A percentile compares a stretch with the other conserved stretches of the same genome.
These are phyloP conservation scores for Oreochromis grahami DNA, from an alignment of 2,797 vertebrate genomes.

Conservation along the genomic window DNA sequence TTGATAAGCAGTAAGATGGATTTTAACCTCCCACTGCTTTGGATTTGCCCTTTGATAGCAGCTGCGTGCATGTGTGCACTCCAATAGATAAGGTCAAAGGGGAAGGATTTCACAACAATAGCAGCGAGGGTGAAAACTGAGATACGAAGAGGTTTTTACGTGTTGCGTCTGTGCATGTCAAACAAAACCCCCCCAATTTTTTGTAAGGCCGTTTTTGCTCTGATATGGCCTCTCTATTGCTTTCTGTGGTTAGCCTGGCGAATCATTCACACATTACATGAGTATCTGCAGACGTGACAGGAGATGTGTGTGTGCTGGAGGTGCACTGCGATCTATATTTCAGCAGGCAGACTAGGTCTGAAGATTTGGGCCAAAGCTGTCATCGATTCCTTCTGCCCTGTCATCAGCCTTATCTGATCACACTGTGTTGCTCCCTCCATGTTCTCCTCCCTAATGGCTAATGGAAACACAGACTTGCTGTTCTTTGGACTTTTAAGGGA, in stretches of 20 bases:
- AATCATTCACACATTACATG: slow-evolving; percentile 40
- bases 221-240: background rate
- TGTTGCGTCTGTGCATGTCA: background rate
- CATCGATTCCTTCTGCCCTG: slow-evolving; percentile 78
- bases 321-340: slow-evolving; percentile 69
- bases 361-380: slow-evolving; percentile 72
- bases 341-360: slow-evolving; percentile 60
- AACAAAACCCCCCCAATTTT: background rate
- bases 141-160: background rate
- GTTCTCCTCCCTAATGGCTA: slow-evolving; percentile 50
- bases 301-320: slow-evolving; percentile 41
- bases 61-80: slow-evolving; percentile 13
- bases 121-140: slow-evolving; percentile 1
- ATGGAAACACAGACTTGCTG: slow-evolving; percentile 56
- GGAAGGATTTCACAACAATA: slow-evolving; percentile 28
- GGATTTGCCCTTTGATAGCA: slow-evolving; percentile 43
- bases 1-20: background rate
- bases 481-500: slow-evolving; percentile 23
- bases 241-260: slow-evolving; percentile 10
- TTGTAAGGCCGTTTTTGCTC: background rate
- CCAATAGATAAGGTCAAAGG: slow-evolving; percentile 50
- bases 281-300: slow-evolving; percentile 16
- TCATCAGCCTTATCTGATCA: slow-evolving; percentile 81
- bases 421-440: slow-evolving; percentile 53
- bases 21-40: slow-evolving; percentile 11